Base-by-base conservation (phyloP, 1,140 invertebrate species). In the Uloborus diversus region DNA sequence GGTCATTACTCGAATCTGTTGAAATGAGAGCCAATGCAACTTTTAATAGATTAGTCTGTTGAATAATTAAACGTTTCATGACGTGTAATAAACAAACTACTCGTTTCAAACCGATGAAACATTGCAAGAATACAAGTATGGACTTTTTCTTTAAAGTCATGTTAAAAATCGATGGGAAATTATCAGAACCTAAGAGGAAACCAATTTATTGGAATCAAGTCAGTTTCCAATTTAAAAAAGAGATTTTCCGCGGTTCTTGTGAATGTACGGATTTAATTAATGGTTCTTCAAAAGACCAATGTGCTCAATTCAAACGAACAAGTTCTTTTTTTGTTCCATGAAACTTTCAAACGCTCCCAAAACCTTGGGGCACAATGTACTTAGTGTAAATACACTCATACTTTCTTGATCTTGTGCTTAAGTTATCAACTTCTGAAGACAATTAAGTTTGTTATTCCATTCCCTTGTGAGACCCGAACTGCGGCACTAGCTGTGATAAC, bases 401-500 rank as follows among this genome's bases (percentile, higher is more conserved):
- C 37, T 17, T 42, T 42, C 37, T 9, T 42, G n/a, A 13, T 42
- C 37, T 42, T 42, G 37, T 2, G 37, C 17, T 17, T 42, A 13
- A 9, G 9, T 1, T 17, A 2, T 13, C 7, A 1, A 9, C 9
- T 42, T 42, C 14, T 42, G 53, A 13, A 51, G 65, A 68, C 65
- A 9, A 30, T 28, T 68, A 9, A 30, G 28, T 68, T 49, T 51
- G 42, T 68, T 68, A 37, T 32, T 68, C 47, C 65, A 25, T 30
- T n/a, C 49, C 65, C 47, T 53, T 68, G 17, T 68, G 65, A 68
- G 51, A 56, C 51, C 37, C 37, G 9, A 9, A n/a, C 66, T 30
- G 70, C 71, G 71, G 71, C 71, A 35, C 53, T 64, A 64, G 71
- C 71, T 75, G 71, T 75, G 71, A 75, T 75, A 75, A 75, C 71